These are phyloP conservation scores for Alentia gelatinosa DNA, from an alignment of 2,888 invertebrate species.

Conservation along the genomic window DNA sequence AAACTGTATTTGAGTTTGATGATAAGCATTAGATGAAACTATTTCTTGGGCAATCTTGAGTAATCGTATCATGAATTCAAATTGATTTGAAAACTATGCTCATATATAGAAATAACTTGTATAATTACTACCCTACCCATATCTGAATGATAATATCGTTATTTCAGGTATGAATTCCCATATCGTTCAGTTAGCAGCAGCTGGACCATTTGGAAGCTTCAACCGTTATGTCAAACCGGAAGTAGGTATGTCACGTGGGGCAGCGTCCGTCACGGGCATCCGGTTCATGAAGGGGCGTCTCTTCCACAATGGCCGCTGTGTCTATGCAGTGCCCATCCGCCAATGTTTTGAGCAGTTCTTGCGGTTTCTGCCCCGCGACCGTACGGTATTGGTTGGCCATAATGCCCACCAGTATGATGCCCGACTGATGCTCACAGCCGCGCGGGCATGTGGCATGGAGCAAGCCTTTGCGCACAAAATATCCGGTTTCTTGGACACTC, in stretches of 20 bases:
- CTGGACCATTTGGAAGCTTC: conserved; percentile 9
- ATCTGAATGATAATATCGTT: too few relatives aligned
- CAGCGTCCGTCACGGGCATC: not conserved
- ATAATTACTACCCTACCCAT: not conserved
- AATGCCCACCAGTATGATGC: conserved; percentile 25
- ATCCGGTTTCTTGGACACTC: conserved; percentile 19
- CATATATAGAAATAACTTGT: not conserved
- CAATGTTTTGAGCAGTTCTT: conserved; percentile 21
- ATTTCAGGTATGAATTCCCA: not conserved
- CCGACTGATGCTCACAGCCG: not conserved
- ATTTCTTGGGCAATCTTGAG: too few relatives aligned
- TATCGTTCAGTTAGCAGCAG: conserved; percentile 21
- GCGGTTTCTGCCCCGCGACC: not conserved
- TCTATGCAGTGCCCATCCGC: not conserved
- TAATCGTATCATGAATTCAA: not conserved
- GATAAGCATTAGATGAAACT: too few relatives aligned
- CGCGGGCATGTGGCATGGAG: conserved; percentile 1
- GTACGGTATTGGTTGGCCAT: not conserved
- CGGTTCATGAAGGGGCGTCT: not conserved
- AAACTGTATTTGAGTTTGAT: too few relatives aligned
- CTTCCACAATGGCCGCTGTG: conserved; percentile 25
- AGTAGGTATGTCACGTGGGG: not conserved
- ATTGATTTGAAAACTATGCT: not conserved
- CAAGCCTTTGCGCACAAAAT: not conserved
- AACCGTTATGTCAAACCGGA: conserved; percentile 31